Percentiles rank a stretch among this genome's conserved stretches.
These are phyloP conservation scores for Liparis tanakae DNA, from an alignment of 2,797 vertebrate genomes.

Conservation along the genomic window DNA sequence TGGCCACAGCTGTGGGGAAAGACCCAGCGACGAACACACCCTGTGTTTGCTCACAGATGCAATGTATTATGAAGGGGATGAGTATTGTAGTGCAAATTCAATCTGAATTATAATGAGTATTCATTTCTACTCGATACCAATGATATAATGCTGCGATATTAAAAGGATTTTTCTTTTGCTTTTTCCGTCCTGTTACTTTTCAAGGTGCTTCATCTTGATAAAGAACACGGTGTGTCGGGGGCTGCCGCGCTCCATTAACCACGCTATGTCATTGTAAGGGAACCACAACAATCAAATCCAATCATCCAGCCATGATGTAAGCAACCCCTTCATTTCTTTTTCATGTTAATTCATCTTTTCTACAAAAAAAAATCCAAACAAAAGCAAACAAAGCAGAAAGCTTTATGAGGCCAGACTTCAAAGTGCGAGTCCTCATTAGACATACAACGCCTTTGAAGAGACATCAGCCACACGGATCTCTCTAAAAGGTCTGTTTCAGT, in stretches of 20 bases:
- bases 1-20: constrained; percentile 68
- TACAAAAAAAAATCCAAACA: constrained; percentile 45
- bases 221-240: constrained; percentile 2
- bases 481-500: constrained; percentile 43
- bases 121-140: constrained; percentile 19
- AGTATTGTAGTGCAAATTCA: constrained; percentile 28
- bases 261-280: constrained; percentile 19
- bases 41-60: constrained; percentile 29
- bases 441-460: constrained; percentile 67
- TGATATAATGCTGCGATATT: constrained; percentile 3
- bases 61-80: constrained; percentile 19
- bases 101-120: constrained; percentile 40
- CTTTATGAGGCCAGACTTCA: constrained; percentile 68
- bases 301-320: constrained; percentile 40
- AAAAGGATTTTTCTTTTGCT: not conserved
- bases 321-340: constrained; percentile 44
- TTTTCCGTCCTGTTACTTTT: constrained; percentile 24
- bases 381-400: constrained; percentile 63
- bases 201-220: constrained; percentile 28
- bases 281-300: constrained; percentile 52
- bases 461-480: constrained; percentile 55
- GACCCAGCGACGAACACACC: constrained; percentile 45
- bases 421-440: constrained; percentile 70
- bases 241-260: constrained; percentile 19
- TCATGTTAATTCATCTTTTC: constrained; percentile 65